phyloP scores from a whole-genome alignment of 2,888 invertebrate species.

The Oegoconia quadripuncta region DNA sequence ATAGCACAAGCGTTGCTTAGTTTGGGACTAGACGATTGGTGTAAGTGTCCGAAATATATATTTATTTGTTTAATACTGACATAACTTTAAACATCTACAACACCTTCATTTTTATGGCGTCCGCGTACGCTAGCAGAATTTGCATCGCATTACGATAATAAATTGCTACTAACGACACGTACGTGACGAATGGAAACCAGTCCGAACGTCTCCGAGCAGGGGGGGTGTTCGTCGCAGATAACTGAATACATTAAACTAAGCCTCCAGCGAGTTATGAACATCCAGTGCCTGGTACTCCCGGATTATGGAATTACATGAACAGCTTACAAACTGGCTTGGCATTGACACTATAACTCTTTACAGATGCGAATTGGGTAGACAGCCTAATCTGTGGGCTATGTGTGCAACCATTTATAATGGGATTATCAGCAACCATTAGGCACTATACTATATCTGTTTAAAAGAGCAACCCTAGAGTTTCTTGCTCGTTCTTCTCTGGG shows the following conservation, averaged over 20 bases:
- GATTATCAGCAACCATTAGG: constrained; percentile 13
- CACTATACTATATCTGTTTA: too few species aligned
- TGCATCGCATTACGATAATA: constrained; percentile 55
- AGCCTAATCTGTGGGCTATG: too few species aligned
- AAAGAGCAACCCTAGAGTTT: too few species aligned
- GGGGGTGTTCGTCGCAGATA: constrained; percentile 46
- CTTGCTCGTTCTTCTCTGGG: too few species aligned
- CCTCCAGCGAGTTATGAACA: constrained; percentile 44
- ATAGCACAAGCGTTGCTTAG: too few species aligned
- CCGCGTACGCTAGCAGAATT: constrained; percentile 39
- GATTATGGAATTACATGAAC: constrained; percentile 34
- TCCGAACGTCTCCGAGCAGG: constrained; percentile 24
- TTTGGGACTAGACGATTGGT: too few species aligned
- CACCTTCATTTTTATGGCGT: constrained; percentile 35
- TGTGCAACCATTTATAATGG: constrained; percentile 5
- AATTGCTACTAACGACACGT: constrained; percentile 57
- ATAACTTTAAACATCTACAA: too few species aligned
- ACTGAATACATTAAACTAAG: constrained; percentile 55
- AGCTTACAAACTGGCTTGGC: constrained; percentile 20
- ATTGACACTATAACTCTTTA: neutral
- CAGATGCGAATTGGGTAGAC: constrained; percentile 2
- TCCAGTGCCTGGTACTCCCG: constrained; percentile 34
- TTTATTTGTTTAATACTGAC: too few species aligned
- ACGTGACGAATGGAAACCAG: constrained; percentile 51
- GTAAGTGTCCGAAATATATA: too few species aligned